These are phyloP conservation scores for Zophobas morio DNA, from an alignment of 1,140 invertebrate species.

Conservation along the genomic window DNA sequence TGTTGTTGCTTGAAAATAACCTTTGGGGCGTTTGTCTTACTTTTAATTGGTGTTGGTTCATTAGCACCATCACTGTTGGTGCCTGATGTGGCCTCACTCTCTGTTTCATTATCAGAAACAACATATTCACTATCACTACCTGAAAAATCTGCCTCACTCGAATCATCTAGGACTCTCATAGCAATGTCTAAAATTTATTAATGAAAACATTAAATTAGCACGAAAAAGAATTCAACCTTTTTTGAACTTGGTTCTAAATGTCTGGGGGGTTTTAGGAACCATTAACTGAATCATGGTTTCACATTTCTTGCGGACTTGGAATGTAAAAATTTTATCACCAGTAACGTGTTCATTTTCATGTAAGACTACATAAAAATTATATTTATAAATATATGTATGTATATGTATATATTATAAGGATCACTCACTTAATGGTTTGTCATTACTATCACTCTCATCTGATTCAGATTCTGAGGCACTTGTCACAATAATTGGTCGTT, in stretches of 20 bases:
- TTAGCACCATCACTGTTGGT: conserved; percentile 47
- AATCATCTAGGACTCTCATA: conserved; percentile 2
- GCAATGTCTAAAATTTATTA: conserved; percentile 25
- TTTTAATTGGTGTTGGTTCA: conserved; percentile 35
- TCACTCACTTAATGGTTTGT: background rate
- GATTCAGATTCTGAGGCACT: conserved; percentile 4
- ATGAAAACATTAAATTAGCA: background rate
- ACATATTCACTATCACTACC: conserved; percentile 58
- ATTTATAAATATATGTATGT: too few species aligned
- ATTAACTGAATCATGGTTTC: conserved; percentile 52
- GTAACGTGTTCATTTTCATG: conserved; percentile 57
- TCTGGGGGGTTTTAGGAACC: conserved; percentile 56
- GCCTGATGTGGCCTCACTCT: conserved; percentile 48
- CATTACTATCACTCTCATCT: background rate
- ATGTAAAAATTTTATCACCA: conserved; percentile 59
- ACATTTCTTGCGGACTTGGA: conserved; percentile 54
- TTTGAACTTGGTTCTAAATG: conserved; percentile 53
- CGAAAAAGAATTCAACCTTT: background rate
- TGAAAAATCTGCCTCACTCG: conserved; percentile 53
- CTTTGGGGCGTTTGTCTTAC: background rate
- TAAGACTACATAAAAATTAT: conserved; percentile 42
- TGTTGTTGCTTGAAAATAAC: conserved; percentile 9
- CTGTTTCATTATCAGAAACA: conserved; percentile 44
- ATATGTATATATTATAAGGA: background rate
- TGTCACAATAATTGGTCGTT: background rate